Conservation (phyloP, 2,797 vertebrate genomes). For the Melanotaenia pygmaea region DNA sequence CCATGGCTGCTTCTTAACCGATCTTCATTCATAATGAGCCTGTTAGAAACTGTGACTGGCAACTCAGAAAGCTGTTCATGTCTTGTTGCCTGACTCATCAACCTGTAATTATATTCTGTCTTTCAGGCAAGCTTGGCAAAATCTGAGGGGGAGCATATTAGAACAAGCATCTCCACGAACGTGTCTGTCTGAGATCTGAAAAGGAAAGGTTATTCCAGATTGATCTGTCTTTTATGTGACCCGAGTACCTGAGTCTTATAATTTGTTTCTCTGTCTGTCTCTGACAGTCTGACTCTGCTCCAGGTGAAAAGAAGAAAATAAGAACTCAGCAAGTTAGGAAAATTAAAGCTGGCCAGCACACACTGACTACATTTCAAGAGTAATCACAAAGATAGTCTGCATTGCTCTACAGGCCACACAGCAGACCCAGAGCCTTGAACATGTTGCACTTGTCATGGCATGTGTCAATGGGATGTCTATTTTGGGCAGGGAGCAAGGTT, state of each 20-base stretch:
- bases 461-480: constrained; percentile 63
- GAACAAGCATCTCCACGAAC: background rate
- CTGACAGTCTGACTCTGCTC: background rate
- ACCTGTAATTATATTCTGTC: constrained; percentile 11
- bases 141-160: background rate
- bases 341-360: constrained; percentile 26
- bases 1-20: constrained; percentile 38
- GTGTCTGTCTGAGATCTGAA: background rate
- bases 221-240: background rate
- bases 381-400: constrained; percentile 8
- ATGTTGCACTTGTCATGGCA: constrained; percentile 22
- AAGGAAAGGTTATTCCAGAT: background rate
- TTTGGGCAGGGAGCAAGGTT: constrained; percentile 59
- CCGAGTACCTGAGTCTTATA: background rate
- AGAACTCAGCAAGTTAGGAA: constrained; percentile 43
- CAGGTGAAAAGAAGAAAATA: constrained; percentile 36
- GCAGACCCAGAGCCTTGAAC: constrained; percentile 28
- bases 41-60: constrained; percentile 25
- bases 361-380: constrained; percentile 1
- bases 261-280: background rate
- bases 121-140: background rate
- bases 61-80: constrained; percentile 18
- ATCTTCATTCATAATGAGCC: constrained; percentile 47
- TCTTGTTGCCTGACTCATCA: background rate
- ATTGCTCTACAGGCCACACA: constrained; percentile 16